Percentiles rank a stretch among this genome's conserved stretches.
Conservation (phyloP, 1,140 invertebrate genomes). For the Euura lappo region DNA sequence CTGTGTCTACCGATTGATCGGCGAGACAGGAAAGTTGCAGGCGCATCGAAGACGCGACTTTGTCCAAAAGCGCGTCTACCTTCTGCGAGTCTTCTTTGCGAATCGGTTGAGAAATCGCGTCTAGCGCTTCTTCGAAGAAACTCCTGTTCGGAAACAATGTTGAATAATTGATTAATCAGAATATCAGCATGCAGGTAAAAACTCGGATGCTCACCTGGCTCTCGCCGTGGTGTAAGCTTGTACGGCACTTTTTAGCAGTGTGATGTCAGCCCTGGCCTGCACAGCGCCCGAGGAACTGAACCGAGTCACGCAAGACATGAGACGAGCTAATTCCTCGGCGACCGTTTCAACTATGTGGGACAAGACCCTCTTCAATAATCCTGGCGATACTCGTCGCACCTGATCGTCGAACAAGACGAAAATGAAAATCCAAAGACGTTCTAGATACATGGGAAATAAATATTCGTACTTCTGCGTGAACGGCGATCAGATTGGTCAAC, state of each 20-base stretch:
- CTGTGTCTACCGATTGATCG: slow-evolving; percentile 28
- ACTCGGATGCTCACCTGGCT: slow-evolving; percentile 58
- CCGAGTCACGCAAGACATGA: slow-evolving; percentile 80
- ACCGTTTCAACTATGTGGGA: slow-evolving; percentile 89
- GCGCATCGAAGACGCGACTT: slow-evolving; percentile 52
- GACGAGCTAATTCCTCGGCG: slow-evolving; percentile 86
- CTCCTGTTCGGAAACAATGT: slow-evolving; percentile 44
- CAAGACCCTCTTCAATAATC: slow-evolving; percentile 76
- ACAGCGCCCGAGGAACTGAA: slow-evolving; percentile 72
- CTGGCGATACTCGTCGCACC: slow-evolving; percentile 82
- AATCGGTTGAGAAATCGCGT: slow-evolving; percentile 63
- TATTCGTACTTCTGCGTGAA: slow-evolving; percentile 84
- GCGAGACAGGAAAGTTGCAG: slow-evolving; percentile 53
- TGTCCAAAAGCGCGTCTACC: slow-evolving; percentile 49
- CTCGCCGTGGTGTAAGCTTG: slow-evolving; percentile 60
- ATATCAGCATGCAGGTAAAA: not conserved
- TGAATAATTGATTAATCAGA: slow-evolving; percentile 17
- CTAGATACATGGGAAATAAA: slow-evolving; percentile 10
- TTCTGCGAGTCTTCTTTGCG: slow-evolving; percentile 51
- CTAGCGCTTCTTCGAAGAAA: slow-evolving; percentile 68
- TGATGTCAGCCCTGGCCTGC: slow-evolving; percentile 72
- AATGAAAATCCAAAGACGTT: slow-evolving; percentile 1
- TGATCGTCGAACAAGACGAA: slow-evolving; percentile 38
- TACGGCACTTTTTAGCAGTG: slow-evolving; percentile 64
- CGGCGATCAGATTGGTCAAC: slow-evolving; percentile 88